Conservation (phyloP, 2,113 vertebrate species). For the Acrocephalus arundinaceus region DNA sequence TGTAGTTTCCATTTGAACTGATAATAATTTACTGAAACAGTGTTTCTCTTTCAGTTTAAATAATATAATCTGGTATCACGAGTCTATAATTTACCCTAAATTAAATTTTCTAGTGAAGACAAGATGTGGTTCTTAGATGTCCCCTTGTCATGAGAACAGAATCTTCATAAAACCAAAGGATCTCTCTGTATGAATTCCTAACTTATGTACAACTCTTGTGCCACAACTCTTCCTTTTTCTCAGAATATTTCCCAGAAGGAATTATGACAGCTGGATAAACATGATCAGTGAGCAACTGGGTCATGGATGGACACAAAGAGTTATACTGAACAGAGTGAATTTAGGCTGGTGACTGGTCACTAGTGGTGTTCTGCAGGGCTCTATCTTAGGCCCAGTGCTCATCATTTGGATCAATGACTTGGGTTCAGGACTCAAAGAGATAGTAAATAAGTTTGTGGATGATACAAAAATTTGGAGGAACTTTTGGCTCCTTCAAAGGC, state of each 20-base stretch:
- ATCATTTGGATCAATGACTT: neutral
- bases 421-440: neutral
- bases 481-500: neutral
- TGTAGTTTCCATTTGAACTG: neutral
- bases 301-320: neutral
- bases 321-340: neutral
- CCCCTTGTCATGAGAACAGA: neutral
- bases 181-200: neutral
- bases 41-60: neutral
- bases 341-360: neutral
- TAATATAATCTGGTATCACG: neutral
- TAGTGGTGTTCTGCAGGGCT: neutral
- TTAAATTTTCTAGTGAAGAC: neutral
- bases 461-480: neutral
- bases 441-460: rapidly evolving
- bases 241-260: neutral
- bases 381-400: too few species aligned
- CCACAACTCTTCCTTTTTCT: neutral
- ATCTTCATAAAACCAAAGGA: neutral
- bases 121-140: neutral
- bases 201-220: neutral
- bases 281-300: neutral
- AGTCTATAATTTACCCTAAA: neutral
- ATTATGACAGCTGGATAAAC: neutral
- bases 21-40: neutral